Conservation (phyloP, 2,797 vertebrate genomes). For the Typhlichthys subterraneus region DNA sequence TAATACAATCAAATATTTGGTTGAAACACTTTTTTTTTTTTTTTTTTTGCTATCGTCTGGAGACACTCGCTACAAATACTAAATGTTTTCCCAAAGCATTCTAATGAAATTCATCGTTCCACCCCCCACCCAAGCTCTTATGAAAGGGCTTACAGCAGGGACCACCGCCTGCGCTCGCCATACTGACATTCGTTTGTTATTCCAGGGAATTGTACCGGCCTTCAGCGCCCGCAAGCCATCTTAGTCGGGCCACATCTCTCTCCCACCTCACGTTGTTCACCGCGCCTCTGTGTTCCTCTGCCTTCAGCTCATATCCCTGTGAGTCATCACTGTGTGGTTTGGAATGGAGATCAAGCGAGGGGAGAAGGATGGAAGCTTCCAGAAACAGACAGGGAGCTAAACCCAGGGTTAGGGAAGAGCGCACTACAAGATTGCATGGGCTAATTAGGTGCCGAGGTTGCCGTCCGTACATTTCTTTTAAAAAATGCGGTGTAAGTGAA, state of each 20-base stretch:
- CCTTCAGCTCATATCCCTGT: constrained; percentile 71
- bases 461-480: constrained; percentile 37
- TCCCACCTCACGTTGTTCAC: constrained; percentile 58
- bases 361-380: constrained; percentile 55
- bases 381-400: constrained; percentile 57
- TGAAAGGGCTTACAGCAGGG: constrained; percentile 53
- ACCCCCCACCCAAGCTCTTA: constrained; percentile 25
- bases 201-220: constrained; percentile 58
- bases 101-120: constrained; percentile 45
- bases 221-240: constrained; percentile 59
- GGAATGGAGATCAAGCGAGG: constrained; percentile 66
- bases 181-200: constrained; percentile 69
- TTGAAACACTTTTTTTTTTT: constrained; percentile 11
- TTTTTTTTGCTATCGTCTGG: constrained; percentile 36
- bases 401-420: constrained; percentile 49
- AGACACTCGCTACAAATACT: constrained; percentile 20
- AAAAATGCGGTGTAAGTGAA: constrained; percentile 32
- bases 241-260: constrained; percentile 54
- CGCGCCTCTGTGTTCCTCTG: constrained; percentile 43
- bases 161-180: constrained; percentile 69
- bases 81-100: constrained; percentile 44
- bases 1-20: too few relatives aligned
- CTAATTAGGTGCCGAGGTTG: constrained; percentile 54
- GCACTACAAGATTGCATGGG: constrained; percentile 49
- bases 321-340: constrained; percentile 81